Percentiles rank a stretch among this genome's conserved stretches.
Conservation (phyloP, 2,113 vertebrate species). For the Poecile atricapillus region DNA sequence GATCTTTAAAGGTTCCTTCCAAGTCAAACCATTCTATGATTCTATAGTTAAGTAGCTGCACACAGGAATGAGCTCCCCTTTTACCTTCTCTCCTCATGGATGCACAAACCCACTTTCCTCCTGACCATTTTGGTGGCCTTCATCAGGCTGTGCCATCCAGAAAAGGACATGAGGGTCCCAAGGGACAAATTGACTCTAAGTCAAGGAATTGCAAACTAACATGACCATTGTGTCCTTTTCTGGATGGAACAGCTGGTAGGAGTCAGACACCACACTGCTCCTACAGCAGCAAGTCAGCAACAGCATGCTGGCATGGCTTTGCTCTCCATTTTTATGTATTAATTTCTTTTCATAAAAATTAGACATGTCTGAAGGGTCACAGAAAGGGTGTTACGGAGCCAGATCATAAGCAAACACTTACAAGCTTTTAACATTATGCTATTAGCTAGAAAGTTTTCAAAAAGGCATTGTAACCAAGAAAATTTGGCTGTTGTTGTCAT, state of each 20-base stretch:
- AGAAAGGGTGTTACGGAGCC: not conserved
- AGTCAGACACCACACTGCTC: not conserved
- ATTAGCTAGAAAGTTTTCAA: no score
- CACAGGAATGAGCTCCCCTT: not conserved
- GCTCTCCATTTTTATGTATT: not conserved
- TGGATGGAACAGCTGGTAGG: not conserved
- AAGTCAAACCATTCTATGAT: not conserved
- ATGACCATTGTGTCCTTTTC: not conserved
- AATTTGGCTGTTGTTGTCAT: no score
- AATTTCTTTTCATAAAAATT: not conserved
- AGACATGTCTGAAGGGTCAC: not conserved
- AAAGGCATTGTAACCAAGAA: no score
- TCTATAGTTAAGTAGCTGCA: not conserved
- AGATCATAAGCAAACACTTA: not conserved
- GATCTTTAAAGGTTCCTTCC: not conserved
- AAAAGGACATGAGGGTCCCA: not conserved
- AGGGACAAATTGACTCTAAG: not conserved
- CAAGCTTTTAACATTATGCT: no score
- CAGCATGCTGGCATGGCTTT: not conserved
- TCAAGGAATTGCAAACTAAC: not conserved
- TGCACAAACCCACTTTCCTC: not conserved
- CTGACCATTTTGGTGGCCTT: not conserved
- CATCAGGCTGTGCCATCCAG: not conserved
- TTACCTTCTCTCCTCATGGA: not conserved
- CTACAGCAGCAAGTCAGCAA: not conserved